These are phyloP conservation scores for Danio tinwini DNA, from an alignment of 2,797 vertebrate genomes.

Conservation along the genomic window DNA sequence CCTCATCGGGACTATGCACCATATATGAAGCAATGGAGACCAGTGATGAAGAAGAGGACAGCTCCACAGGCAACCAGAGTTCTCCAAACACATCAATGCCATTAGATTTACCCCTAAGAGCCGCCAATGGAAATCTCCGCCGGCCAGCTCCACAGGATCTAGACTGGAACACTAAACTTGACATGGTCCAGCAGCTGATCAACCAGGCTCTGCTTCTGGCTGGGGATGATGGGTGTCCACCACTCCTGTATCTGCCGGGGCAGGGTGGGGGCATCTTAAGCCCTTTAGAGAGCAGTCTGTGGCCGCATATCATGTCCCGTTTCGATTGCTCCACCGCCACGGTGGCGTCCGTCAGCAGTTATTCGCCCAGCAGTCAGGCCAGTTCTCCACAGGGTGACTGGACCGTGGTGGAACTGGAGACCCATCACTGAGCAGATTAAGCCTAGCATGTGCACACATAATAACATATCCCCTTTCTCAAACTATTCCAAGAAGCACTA, in stretches of 20 bases:
- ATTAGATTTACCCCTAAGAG: constrained; percentile 39
- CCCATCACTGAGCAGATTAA: constrained; percentile 80
- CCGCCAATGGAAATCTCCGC: constrained; percentile 56
- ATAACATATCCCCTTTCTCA: not conserved
- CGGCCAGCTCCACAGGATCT: constrained; percentile 67
- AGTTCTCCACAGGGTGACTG: constrained; percentile 85
- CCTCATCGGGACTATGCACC: constrained; percentile 86
- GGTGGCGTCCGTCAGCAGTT: constrained; percentile 89
- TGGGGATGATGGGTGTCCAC: constrained; percentile 69
- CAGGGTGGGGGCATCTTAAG: constrained; percentile 75
- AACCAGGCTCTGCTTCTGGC: constrained; percentile 86
- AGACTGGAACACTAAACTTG: constrained; percentile 79
- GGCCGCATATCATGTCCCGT: constrained; percentile 84
- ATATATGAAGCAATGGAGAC: constrained; percentile 90
- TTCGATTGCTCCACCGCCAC: constrained; percentile 82
- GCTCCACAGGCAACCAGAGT: constrained; percentile 45
- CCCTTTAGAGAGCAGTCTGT: constrained; percentile 84
- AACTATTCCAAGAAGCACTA: constrained; percentile 5
- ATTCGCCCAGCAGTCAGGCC: constrained; percentile 82
- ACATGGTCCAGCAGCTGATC: constrained; percentile 89
- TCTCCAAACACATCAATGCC: not conserved
- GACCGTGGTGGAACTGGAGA: constrained; percentile 92
- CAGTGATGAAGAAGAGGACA: constrained; percentile 76
- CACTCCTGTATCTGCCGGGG: constrained; percentile 77
- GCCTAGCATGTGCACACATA: not conserved